phyloP scores from a whole-genome alignment of 2,797 vertebrate genomes.

The Melanotaenia trifasciata region DNA sequence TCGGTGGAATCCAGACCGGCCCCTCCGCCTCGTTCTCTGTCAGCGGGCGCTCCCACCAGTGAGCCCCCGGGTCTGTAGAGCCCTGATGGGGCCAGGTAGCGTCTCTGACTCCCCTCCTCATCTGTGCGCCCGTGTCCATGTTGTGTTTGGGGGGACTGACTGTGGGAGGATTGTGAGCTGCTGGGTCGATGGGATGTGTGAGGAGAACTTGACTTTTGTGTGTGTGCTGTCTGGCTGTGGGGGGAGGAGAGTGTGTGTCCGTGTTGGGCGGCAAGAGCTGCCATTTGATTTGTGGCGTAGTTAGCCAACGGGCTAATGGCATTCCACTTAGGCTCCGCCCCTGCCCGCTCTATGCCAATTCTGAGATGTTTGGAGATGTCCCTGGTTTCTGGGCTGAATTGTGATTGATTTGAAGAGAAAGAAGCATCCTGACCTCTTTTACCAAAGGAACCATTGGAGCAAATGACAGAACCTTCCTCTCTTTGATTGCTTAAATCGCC shows the following conservation, averaged over 20 bases:
- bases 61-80: constrained; percentile 78
- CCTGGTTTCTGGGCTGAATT: constrained; percentile 87
- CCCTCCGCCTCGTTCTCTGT: constrained; percentile 62
- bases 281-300: constrained; percentile 94
- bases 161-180: constrained; percentile 62
- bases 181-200: constrained; percentile 60
- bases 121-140: constrained; percentile 73
- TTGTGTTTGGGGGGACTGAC: constrained; percentile 71
- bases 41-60: constrained; percentile 50
- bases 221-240: constrained; percentile 63
- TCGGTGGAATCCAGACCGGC: constrained; percentile 78
- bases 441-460: constrained; percentile 85
- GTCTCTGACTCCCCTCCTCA: constrained; percentile 90
- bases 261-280: constrained; percentile 91
- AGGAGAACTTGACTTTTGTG: constrained; percentile 66
- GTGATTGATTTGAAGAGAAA: constrained; percentile 77
- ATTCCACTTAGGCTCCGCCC: constrained; percentile 91
- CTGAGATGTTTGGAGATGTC: constrained; percentile 88
- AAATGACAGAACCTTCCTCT: constrained; percentile 93
- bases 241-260: constrained; percentile 79
- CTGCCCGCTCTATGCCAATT: constrained; percentile 80
- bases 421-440: constrained; percentile 83
- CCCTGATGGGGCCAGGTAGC: constrained; percentile 86
- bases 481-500: constrained; percentile 85
- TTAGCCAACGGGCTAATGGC: constrained; percentile 90